Percentiles rank a stretch among this genome's conserved stretches.
Conservation (phyloP, 2,797 vertebrate genomes). For the Xiphorhynchus erythropygius region DNA sequence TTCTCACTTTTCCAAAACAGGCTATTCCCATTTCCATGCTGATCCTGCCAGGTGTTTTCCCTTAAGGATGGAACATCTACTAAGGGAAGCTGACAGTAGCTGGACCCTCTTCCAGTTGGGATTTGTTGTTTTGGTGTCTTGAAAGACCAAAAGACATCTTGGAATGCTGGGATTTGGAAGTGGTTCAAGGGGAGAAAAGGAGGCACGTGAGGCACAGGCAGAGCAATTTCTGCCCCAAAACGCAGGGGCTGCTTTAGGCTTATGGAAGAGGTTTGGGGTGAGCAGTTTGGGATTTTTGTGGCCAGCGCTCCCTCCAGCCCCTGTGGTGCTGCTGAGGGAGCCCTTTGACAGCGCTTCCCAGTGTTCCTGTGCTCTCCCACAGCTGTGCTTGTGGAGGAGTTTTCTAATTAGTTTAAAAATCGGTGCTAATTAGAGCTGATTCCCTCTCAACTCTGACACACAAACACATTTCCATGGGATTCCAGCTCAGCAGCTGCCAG, state of each 20-base stretch:
- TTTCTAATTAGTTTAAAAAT: not conserved
- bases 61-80: not conserved
- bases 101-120: not conserved
- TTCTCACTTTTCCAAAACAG: not conserved
- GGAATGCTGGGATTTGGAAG: not conserved
- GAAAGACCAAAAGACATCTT: not conserved
- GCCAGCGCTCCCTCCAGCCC: not conserved
- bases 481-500: not conserved
- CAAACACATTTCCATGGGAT: not conserved
- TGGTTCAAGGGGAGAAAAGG: too few species aligned
- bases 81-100: not conserved
- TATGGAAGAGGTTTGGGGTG: fast-evolving
- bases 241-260: not conserved
- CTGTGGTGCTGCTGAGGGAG: not conserved
- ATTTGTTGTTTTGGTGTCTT: not conserved
- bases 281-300: not conserved
- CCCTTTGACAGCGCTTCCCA: not conserved
- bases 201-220: not conserved
- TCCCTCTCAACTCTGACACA: not conserved
- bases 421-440: not conserved
- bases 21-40: not conserved
- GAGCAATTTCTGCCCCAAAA: not conserved
- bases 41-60: not conserved
- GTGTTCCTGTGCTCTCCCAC: not conserved
- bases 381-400: not conserved